phyloP scores from a whole-genome alignment of 2,888 invertebrate genomes.

The Branchinecta sandiegonensis region DNA sequence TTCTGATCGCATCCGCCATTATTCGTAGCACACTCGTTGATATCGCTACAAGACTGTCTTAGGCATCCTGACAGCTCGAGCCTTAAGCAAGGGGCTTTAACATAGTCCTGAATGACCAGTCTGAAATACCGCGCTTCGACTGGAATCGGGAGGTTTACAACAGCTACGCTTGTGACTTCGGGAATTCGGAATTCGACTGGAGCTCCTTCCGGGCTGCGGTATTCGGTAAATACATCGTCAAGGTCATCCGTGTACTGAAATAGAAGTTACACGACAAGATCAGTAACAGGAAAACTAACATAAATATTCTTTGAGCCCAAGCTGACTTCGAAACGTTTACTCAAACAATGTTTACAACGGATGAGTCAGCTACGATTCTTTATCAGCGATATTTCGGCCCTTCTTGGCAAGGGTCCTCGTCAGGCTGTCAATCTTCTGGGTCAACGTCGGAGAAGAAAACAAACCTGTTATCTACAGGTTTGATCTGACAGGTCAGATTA shows the following conservation, averaged over 20 bases:
- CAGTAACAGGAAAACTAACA: too few species aligned
- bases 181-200: slow-evolving; percentile 80
- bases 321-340: too few species aligned
- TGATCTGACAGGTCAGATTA: too few species aligned
- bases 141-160: slow-evolving; percentile 72
- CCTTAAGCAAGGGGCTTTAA: slow-evolving; percentile 73
- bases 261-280: not conserved
- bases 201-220: slow-evolving; percentile 80
- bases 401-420: too few species aligned
- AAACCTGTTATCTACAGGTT: too few species aligned
- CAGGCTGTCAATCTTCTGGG: too few species aligned
- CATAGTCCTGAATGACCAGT: slow-evolving; percentile 69
- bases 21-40: slow-evolving; percentile 68
- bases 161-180: slow-evolving; percentile 68
- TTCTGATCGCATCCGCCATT: slow-evolving; percentile 90
- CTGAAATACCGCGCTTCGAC: slow-evolving; percentile 77
- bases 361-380: too few species aligned
- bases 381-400: too few species aligned
- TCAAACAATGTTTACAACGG: too few species aligned
- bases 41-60: slow-evolving; percentile 68
- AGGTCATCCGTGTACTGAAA: slow-evolving; percentile 67
- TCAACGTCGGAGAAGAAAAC: too few species aligned
- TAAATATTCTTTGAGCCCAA: too few species aligned
- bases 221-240: slow-evolving; percentile 76
- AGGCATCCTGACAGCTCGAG: slow-evolving; percentile 86